Evolutionary conservation across 2,797 vertebrate genomes (phyloP).

Genomic region (Acanthis flammea): DNA sequence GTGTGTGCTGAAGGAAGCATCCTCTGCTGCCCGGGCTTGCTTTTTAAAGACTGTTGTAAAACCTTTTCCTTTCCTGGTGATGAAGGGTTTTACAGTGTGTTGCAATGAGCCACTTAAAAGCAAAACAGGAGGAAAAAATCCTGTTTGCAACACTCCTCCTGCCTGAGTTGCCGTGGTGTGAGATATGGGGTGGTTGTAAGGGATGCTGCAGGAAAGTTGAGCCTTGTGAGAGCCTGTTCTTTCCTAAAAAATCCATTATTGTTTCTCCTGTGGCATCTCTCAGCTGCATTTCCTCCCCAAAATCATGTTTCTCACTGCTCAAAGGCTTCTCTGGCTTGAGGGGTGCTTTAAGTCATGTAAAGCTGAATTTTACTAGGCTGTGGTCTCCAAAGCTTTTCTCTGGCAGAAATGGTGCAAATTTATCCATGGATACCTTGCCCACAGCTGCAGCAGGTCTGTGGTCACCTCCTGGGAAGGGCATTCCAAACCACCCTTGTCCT

Average conservation of each 20-base stretch:
- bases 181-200: background rate
- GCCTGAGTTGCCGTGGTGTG: background rate
- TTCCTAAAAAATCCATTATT: background rate
- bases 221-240: background rate
- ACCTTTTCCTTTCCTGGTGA: background rate
- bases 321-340: background rate
- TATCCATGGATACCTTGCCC: background rate
- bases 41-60: slow-evolving; percentile 13
- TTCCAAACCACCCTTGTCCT: background rate
- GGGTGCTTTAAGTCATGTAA: background rate
- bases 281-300: background rate
- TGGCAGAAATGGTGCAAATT: background rate
- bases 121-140: background rate
- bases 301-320: accelerated
- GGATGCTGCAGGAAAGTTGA: background rate
- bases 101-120: background rate
- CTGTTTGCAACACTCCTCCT: background rate
- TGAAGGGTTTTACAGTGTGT: background rate
- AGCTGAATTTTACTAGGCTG: background rate
- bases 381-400: background rate
- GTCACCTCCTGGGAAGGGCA: background rate
- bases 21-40: background rate
- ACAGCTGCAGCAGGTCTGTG: background rate
- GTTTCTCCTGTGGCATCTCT: background rate
- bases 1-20: accelerated